phyloP scores from a whole-genome alignment of 2,888 invertebrate species.

The Pandemis heparana region DNA sequence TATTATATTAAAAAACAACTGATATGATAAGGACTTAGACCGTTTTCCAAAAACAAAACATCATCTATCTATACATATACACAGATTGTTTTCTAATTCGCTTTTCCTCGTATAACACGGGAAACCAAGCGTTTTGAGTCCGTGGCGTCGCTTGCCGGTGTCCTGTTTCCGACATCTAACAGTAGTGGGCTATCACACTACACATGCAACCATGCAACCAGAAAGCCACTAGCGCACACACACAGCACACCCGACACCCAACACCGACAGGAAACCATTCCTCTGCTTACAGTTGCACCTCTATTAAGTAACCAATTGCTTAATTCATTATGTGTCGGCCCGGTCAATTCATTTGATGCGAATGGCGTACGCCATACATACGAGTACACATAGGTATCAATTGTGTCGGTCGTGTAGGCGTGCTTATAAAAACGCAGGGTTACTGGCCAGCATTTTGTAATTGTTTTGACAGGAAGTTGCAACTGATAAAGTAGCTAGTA shows the following conservation, averaged over 20 bases:
- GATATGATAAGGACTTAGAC: not conserved
- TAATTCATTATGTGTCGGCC: slow-evolving; percentile 37
- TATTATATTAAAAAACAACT: not conserved
- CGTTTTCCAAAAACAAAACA: not conserved
- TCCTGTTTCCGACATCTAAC: slow-evolving; percentile 62
- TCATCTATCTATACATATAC: not conserved
- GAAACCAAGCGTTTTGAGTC: slow-evolving; percentile 7
- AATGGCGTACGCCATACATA: slow-evolving; percentile 20
- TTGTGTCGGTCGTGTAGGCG: slow-evolving; percentile 20
- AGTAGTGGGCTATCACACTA: slow-evolving; percentile 41
- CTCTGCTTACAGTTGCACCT: slow-evolving; percentile 49
- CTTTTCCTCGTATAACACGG: not conserved
- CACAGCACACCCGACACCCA: slow-evolving; percentile 49
- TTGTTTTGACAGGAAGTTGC: slow-evolving; percentile 14
- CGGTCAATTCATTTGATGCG: slow-evolving; percentile 28
- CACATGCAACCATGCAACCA: slow-evolving; percentile 20
- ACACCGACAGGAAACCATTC: slow-evolving; percentile 63
- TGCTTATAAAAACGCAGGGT: slow-evolving; percentile 19
- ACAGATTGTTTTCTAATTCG: not conserved
- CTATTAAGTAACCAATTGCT: slow-evolving; percentile 48
- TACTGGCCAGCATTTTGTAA: slow-evolving; percentile 25
- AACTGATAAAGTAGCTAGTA: not conserved
- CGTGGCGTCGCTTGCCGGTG: slow-evolving; percentile 53
- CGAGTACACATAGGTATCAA: not conserved
- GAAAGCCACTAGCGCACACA: slow-evolving; percentile 12